Evolutionary conservation across 1,140 invertebrate genomes (phyloP), one percentile per base, ranked within the genome.

Genomic region (Aphelinus atriplicis): DNA sequence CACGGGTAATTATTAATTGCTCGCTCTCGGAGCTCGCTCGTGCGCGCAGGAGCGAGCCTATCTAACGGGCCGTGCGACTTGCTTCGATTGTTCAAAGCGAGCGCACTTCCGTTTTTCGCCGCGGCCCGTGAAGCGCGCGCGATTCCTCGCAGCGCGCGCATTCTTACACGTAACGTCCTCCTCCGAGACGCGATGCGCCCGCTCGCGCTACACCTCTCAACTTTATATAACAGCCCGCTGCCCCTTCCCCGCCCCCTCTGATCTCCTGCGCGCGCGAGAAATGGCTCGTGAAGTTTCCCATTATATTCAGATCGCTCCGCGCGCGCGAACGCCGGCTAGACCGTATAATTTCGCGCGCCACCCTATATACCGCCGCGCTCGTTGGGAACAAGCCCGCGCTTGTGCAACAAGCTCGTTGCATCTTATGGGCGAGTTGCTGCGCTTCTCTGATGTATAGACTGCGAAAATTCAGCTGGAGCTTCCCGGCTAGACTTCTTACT

Each of bases 1-100:
- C n/a, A 46, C 26, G 46, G 78, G 79, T 81, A 66, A 65, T 81
- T 84, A 85, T 84, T 85, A 85, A 84, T 84, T 84, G 80, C 79
- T 61, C 6, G 72, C 73, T 73, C 83, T 81, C 26, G 26, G 26
- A 26, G 26, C 26, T 84, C 46, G 26, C 51, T 56, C 51, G 45
- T 68, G 60, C 26, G 43, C 57, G 7, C 47, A 3, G 7, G 60
- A 3, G 79, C 81, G 80, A 61, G 72, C 50, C 64, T 61, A 55
- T 76, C 58, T 78, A 76, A 76, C 77, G 73, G 73, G 71, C 62
- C 71, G 69, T 69, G 68, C 67, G 70, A 75, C 73, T 78, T 67
- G 69, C 66, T 78, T 75, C 71, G 67, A 77, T 77, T 77, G 76
- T 77, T 73, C 51, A 73, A 72, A 70, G 71, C 69, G 65, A 68